Base-by-base conservation (phyloP, 2,888 invertebrate genomes). In the Phrixothrix hirtus region DNA sequence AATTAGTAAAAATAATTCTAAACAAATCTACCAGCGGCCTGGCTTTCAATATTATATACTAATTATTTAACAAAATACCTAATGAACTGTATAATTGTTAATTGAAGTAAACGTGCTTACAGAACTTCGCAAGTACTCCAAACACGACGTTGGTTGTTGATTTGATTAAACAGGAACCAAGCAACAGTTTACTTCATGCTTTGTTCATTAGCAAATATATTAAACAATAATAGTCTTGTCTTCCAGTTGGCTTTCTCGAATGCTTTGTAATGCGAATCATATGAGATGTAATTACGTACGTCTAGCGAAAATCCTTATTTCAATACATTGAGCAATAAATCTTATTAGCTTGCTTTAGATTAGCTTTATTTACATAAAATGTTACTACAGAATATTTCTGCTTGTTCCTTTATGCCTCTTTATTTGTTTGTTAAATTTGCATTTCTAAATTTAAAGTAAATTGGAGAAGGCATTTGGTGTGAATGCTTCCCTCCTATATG, bases 1-100 rank as follows among this genome's bases (percentile, higher is more conserved):
- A 21, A 21, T 21, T 7, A 21, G 3, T 7, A 5, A 7, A 21
- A 21, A 21, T 21, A 21, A 21, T 21, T 21, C 7, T 7, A 21
- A 21, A 7, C 21, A 21, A 21, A 21, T 21, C 21, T 3, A 5
- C 21, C 7, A 21, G 21, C 7, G n/a, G n/a, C 7, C 21, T 36
- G 36, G 36, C 13, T 38, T 36, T 36, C 37, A 31, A 46, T 46
- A 38, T 46, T 38, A 30, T 38, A 29, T 31, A 39, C 44, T 50
- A 50, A 50, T 50, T 50, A 50, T 44, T 50, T 44, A 50, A 50
- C 44, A 50, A 50, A 50, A 51, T 45, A 45, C 39, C 27, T 51
- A 51, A 51, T 51, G 51, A 46, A 46, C 38, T 34, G 39, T 41
- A 41, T 45, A 51, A 51, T 39, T 51, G 39, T 51, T 45, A 51